Conservation (phyloP, 2,797 vertebrate genomes). For the Leptatherina wallacei region DNA sequence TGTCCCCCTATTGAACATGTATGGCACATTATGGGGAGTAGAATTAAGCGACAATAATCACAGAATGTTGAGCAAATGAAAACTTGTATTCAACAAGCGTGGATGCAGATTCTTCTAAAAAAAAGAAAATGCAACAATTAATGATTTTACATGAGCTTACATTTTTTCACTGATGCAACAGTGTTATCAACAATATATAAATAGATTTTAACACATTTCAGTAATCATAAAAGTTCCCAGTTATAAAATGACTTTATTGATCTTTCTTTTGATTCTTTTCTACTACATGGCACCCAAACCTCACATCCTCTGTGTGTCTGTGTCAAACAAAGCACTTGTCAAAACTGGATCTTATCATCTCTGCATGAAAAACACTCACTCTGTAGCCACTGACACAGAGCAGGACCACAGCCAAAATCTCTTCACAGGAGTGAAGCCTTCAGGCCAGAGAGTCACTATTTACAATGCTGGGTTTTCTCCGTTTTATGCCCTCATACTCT, state of each 20-base stretch:
- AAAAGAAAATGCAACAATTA: neutral
- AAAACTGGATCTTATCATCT: constrained; percentile 59
- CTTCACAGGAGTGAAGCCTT: constrained; percentile 52
- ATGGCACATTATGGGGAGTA: no score
- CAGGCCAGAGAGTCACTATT: constrained; percentile 55
- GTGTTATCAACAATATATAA: neutral
- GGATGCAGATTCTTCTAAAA: no score
- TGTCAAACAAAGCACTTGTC: constrained; percentile 49
- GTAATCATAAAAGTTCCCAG: neutral
- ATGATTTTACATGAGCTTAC: no score
- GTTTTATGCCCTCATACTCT: constrained; percentile 71
- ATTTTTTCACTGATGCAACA: neutral
- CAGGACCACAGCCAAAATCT: constrained; percentile 49
- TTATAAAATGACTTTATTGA: neutral
- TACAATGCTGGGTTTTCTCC: constrained; percentile 67
- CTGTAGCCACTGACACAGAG: constrained; percentile 36
- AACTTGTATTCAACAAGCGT: no score
- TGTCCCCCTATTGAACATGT: no score
- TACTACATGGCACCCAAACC: neutral
- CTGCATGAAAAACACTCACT: constrained; percentile 42
- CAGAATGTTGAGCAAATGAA: no score
- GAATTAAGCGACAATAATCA: no score
- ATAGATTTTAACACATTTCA: neutral
- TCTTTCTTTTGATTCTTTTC: neutral
- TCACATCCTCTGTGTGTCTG: constrained; percentile 35